Base-by-base conservation (phyloP, 1,140 invertebrate species). In the Elymnias hypermnestra region DNA sequence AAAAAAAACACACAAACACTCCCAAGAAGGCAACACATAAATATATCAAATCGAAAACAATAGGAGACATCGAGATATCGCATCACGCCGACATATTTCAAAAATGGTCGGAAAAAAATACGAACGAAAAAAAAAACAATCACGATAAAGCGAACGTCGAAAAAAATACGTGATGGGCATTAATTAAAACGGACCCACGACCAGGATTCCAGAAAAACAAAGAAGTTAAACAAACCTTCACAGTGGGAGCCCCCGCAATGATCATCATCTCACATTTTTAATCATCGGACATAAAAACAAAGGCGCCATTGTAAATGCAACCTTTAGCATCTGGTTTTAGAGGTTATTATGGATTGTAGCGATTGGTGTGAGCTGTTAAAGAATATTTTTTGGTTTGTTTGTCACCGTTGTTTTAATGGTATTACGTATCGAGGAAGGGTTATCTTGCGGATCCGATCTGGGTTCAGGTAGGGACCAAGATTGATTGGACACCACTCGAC, bases 361-460 rank as follows among this genome's bases (percentile, higher is more conserved):
- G 5, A 14, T 28, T 38, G 43, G 54, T 70, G 62, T 63, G 61
- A 79, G 68, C 70, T 83, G 75, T 81, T 78, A 72, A 75, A 78
- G 56, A 78, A 73, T 68, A 72, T 81, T 78, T 75, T 75, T 83
- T 77, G 73, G 72, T 82, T 63, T 72, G 72, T 81, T 84, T 83
- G 81, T 84, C 81, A 83, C 78, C 78, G 78, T 82, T 84, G 78
- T 82, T 83, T 85, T 85, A 85, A 83, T 85, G 82, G 78, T 75
- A 82, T 79, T 83, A 83, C 73, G 81, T 72, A 77, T 77, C 64
- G 74, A 72, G 67, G 76, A 77, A 81, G 81, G 81, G 78, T 85
- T 85, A 85, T 85, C 82, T 73, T 44, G 45, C 42, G 57, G 68
- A 69, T 61, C 78, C 78, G 82, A 83, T 83, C 82, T 28, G 63